Base-by-base conservation (phyloP, 1,140 invertebrate genomes). In the Nebria ingens region DNA sequence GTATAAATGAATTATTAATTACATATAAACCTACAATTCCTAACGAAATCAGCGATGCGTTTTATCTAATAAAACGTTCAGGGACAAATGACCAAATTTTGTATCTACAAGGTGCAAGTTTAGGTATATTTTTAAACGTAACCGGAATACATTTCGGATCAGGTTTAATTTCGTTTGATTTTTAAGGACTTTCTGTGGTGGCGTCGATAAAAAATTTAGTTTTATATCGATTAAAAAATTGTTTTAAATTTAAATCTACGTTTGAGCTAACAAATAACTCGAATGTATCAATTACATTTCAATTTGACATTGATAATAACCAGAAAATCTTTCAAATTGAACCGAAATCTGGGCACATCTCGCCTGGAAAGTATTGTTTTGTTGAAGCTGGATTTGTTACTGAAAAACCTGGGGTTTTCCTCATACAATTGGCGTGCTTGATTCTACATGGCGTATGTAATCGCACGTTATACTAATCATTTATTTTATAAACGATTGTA, bases 231-330 rank as follows among this genome's bases (percentile, higher is more conserved):
- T 45, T 45, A 11, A 45, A 17, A 45, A 45, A 45, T 45, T 4
- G 17, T 9, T 12, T 12, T 11, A 45, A 45, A 17, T 12, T 17
- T 9, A 45, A 45, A 45, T 9, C 40, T 19, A 19, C n/a, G 9
- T 53, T 53, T 6, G 52, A 53, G 34, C 17, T 53, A 34, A 6
- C 3, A 2, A 53, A 53, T 34, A 15, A 2, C 4, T 53, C 52
- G n/a, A 25, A 25, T 2, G 17, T 17, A 17, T 21, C 13, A 9
- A 17, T 23, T 21, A n/a, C 12, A 4, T 53, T 53, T 53, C 52
- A 53, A 19, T 53, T 53, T 34, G 52, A 53, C 34, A 29, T 53
- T 2, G 52, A 53, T 53, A 11, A 11, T 9, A 17, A 53, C 12
- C 22, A 23, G 21, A 19, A 23, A 15, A 6, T 53, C 11, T 53